These are phyloP conservation scores for Phalanger gymnotis DNA, from an alignment of 2,797 vertebrate species.

Conservation along the genomic window DNA sequence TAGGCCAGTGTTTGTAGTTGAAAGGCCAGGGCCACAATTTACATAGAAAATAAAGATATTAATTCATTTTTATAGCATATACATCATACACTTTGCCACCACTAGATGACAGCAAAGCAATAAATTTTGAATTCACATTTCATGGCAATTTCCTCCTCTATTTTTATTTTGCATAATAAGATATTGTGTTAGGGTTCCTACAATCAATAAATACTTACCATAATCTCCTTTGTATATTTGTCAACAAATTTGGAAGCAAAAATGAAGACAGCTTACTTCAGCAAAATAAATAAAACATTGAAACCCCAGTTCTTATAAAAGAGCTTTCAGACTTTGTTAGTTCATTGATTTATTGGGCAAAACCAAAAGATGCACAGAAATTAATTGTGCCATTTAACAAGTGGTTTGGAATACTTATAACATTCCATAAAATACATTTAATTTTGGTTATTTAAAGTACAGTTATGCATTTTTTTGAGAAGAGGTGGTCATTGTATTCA, in stretches of 20 bases:
- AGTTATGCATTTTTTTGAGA: background rate
- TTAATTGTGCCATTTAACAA: constrained; percentile 47
- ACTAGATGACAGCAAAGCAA: constrained; percentile 83
- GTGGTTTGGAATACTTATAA: background rate
- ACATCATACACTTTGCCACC: constrained; percentile 60
- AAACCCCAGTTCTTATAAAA: constrained; percentile 47
- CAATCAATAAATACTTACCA: constrained; percentile 67
- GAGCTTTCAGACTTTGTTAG: constrained; percentile 6
- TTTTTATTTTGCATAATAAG: constrained; percentile 53
- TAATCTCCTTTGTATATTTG: constrained; percentile 43
- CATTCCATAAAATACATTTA: constrained; percentile 17
- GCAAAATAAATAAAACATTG: background rate
- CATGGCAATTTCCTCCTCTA: constrained; percentile 17
- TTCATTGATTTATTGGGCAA: background rate
- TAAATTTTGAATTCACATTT: constrained; percentile 69
- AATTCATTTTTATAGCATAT: background rate
- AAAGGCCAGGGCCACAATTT: constrained; percentile 56
- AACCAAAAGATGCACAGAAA: background rate
- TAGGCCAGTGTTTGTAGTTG: constrained; percentile 27
- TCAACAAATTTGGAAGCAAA: constrained; percentile 61
- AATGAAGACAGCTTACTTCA: constrained; percentile 56
- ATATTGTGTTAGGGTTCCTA: constrained; percentile 33
- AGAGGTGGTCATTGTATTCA: background rate
- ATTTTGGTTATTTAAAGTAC: constrained; percentile 21
- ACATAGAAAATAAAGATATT: constrained; percentile 63